A percentile compares a stretch with the other conserved stretches of the same genome.
Conservation (phyloP, 2,888 invertebrate species). For the Hesperia comma region DNA sequence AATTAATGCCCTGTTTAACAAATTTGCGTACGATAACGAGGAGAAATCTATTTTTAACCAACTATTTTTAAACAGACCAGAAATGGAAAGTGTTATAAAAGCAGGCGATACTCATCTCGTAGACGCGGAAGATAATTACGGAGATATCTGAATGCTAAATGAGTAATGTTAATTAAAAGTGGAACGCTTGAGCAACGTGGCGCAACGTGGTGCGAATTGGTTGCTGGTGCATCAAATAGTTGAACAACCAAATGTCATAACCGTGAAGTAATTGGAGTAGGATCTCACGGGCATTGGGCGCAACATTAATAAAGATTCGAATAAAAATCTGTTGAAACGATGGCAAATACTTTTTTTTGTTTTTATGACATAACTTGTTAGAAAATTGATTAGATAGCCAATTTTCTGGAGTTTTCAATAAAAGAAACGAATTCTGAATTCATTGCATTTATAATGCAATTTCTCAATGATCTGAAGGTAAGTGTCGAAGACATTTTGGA, state of each 20-base stretch:
- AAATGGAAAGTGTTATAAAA: slow-evolving; percentile 29
- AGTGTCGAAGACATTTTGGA: too few species aligned
- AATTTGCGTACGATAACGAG: too few species aligned
- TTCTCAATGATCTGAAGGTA: too few species aligned
- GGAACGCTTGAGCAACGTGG: slow-evolving; percentile 18
- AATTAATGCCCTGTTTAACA: too few species aligned
- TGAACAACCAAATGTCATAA: slow-evolving; percentile 20
- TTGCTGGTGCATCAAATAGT: slow-evolving; percentile 14
- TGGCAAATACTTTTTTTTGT: neutral
- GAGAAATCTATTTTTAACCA: too few species aligned
- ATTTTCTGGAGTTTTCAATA: too few species aligned
- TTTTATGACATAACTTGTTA: neutral
- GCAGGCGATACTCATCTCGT: slow-evolving; percentile 17
- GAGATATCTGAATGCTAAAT: slow-evolving; percentile 19
- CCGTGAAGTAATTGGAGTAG: slow-evolving; percentile 7
- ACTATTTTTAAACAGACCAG: slow-evolving; percentile 4
- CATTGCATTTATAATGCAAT: too few species aligned
- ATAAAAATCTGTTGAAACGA: slow-evolving; percentile 1
- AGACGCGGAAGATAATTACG: slow-evolving; percentile 31
- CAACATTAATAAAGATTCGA: neutral
- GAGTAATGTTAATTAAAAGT: slow-evolving; percentile 32
- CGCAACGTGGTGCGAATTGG: slow-evolving; percentile 11
- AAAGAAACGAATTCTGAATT: too few species aligned
- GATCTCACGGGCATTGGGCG: slow-evolving; percentile 18
- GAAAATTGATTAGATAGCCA: neutral